Evolutionary conservation across 2,888 invertebrate genomes (phyloP), one percentile per base, ranked within the genome.

Genomic region (Sesia bembeciformis): DNA sequence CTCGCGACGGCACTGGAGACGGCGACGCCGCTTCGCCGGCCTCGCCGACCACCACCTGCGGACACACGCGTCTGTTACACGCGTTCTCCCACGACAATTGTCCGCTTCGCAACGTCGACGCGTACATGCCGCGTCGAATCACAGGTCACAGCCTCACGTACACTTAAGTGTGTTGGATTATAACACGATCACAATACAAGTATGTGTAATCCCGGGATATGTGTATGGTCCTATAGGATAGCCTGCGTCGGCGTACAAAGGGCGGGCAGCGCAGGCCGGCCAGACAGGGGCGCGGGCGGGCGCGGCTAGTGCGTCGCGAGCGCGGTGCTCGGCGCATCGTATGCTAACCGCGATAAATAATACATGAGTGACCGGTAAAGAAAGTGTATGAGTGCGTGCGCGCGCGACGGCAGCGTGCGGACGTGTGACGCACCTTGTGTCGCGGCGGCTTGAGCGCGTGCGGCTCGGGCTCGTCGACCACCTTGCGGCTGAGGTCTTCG

Each of bases 401-500:
- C 85, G 88, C 86, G 84, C 87, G 84, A 66, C 87, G 88, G 83
- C 86, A 80, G 86, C 86, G 84, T 80, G 74, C 87, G 84, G 70
- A 84, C 84, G 82, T 86, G 85, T 89, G 89, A 89, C 90, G 90
- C 89, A 92, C 92, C 92, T 92, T 92, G 78, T 92, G 92, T 83
- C 92, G 85, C 84, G 82, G 82, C 90, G 90, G 84, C 91, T 91
- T 79, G 91, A 90, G 78, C 92, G 91, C 84, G 90, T 90, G 88
- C 85, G 85, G 78, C 79, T 84, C 81, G 72, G 92, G 91, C 81
- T 90, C 90, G 79, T 90, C 91, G 80, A 91, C 90, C 82, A 91
- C 86, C 89, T 93, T 93, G 81, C 93, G 91, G 90, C 94, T 94
- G 67, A 95, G 91, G 82, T 95, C 95, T 90, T 95, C 95, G 72